Evolutionary conservation across 2,888 invertebrate species (phyloP).

Genomic region (Phania funesta): DNA sequence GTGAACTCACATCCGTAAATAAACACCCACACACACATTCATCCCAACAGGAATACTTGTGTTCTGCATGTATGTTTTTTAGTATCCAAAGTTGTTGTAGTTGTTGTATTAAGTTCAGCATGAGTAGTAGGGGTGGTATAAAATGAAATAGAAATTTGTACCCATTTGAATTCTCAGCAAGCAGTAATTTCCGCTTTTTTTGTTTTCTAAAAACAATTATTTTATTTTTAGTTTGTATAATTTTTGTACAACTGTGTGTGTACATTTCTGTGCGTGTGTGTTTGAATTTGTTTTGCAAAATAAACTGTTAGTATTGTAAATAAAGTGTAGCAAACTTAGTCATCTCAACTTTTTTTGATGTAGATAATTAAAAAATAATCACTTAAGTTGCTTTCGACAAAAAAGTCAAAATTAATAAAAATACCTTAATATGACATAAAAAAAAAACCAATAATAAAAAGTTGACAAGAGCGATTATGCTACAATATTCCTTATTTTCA

Average conservation of each 20-base stretch:
- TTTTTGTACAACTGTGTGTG: not conserved
- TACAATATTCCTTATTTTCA: too few species aligned
- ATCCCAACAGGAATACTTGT: not conserved
- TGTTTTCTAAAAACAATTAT: slow-evolving; percentile 46
- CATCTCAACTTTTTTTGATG: slow-evolving; percentile 58
- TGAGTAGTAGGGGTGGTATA: slow-evolving; percentile 5
- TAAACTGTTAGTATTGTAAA: slow-evolving; percentile 40
- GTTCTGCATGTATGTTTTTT: not conserved
- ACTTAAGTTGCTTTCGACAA: slow-evolving; percentile 49
- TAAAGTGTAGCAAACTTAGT: too few species aligned
- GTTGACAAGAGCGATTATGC: too few species aligned
- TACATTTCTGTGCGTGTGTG: not conserved
- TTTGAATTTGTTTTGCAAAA: slow-evolving; percentile 19
- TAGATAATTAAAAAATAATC: slow-evolving; percentile 65
- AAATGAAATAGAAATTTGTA: slow-evolving; percentile 50
- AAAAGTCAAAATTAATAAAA: not conserved
- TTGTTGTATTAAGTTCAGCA: not conserved
- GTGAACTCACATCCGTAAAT: not conserved
- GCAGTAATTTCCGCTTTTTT: slow-evolving; percentile 64
- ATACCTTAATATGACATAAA: not conserved
- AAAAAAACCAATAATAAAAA: not conserved
- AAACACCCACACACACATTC: not conserved
- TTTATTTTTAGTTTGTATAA: slow-evolving; percentile 12
- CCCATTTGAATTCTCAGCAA: slow-evolving; percentile 66
- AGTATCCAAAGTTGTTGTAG: not conserved